Conservation (phyloP, 37 sponge, comb jelly and placozoan genomes). For the Haliclona indistincta region DNA sequence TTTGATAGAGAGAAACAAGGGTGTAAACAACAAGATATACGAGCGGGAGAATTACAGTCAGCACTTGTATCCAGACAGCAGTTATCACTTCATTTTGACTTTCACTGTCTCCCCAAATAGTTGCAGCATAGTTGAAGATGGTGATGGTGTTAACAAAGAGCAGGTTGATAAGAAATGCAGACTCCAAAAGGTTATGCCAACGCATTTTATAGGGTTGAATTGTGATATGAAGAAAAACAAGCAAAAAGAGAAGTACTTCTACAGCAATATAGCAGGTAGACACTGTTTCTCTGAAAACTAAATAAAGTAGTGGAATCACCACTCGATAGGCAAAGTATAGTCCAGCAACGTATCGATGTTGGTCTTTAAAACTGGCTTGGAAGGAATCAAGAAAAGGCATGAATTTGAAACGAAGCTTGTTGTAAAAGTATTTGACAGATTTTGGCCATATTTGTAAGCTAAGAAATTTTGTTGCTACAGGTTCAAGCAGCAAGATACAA, state of each 20-base stretch:
- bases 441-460: background rate
- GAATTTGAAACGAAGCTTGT: background rate
- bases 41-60: too few relatives aligned
- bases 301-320: background rate
- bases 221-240: background rate
- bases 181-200: background rate
- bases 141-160: background rate
- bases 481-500: background rate
- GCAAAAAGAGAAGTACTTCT: background rate
- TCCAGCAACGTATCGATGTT: background rate
- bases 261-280: background rate
- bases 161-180: background rate
- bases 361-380: background rate
- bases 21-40: too few relatives aligned
- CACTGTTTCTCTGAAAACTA: background rate
- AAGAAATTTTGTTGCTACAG: background rate
- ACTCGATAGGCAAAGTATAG: background rate
- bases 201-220: background rate
- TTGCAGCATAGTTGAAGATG: background rate
- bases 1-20: too few relatives aligned
- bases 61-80: too few relatives aligned
- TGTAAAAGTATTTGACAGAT: background rate
- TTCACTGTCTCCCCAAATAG: too few relatives aligned
- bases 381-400: constrained; percentile 9
- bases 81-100: too few relatives aligned